These are phyloP conservation scores for Ornithoptera alexandrae DNA, from an alignment of 2,888 invertebrate species.

Conservation along the genomic window DNA sequence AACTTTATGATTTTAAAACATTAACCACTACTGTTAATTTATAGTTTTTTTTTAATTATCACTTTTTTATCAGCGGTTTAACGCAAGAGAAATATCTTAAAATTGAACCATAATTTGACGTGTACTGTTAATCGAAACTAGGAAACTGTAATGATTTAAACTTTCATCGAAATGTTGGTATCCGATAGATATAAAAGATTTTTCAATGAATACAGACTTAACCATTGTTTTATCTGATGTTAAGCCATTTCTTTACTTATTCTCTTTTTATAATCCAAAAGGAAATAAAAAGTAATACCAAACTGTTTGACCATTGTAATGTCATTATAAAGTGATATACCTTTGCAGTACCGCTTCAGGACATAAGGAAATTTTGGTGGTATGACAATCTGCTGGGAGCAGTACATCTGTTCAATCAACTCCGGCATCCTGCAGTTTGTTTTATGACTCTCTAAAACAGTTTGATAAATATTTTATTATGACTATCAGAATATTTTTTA, in stretches of 20 bases:
- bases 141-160: too few relatives aligned
- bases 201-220: not conserved
- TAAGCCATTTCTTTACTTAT: not conserved
- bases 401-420: conserved; percentile 86
- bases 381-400: conserved; percentile 89
- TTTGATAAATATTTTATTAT: not conserved
- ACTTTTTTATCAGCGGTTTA: too few relatives aligned
- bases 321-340: conserved; percentile 44
- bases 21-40: too few relatives aligned
- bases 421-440: conserved; percentile 75
- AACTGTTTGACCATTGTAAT: not conserved
- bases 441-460: conserved; percentile 2
- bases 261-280: not conserved
- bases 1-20: too few relatives aligned
- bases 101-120: too few relatives aligned
- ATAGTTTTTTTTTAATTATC: too few relatives aligned
- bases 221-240: too few relatives aligned
- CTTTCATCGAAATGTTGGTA: too few relatives aligned
- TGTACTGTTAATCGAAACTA: too few relatives aligned
- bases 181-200: too few relatives aligned
- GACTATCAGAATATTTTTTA: not conserved
- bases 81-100: too few relatives aligned
- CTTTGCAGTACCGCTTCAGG: conserved; percentile 91
- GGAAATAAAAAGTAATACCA: not conserved
- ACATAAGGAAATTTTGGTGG: conserved; percentile 91